Evolutionary conservation across 2,797 vertebrate genomes (phyloP).

Genomic region (Coregonus sp.): DNA sequence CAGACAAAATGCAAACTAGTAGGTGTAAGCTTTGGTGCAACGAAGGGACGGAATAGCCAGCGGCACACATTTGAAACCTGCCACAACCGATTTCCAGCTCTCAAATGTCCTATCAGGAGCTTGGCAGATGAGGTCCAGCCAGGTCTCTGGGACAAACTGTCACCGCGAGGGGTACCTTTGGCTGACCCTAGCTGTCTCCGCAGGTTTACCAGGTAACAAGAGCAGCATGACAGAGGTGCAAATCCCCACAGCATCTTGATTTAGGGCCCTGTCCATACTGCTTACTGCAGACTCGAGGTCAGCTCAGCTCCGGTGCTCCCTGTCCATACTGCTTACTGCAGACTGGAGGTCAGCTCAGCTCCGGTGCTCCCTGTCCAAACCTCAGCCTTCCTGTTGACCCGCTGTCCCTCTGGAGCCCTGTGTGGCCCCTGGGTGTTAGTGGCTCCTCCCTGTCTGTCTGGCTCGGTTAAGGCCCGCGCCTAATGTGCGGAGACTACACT

Average conservation of each 20-base stretch:
- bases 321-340: conserved; percentile 23
- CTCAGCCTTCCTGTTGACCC: conserved; percentile 4
- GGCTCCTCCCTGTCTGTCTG: conserved; percentile 16
- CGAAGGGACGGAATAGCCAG: too few relatives aligned
- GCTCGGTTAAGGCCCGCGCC: not conserved
- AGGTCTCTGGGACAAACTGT: conserved; percentile 8
- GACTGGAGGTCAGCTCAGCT: conserved; percentile 10
- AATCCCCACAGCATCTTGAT: conserved; percentile 27
- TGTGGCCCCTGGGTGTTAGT: not conserved
- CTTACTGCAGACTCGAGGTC: conserved; percentile 18
- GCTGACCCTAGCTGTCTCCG: not conserved
- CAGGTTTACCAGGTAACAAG: conserved; percentile 8
- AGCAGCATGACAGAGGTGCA: conserved; percentile 19
- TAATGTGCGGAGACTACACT: not conserved
- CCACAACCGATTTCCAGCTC: too few relatives aligned
- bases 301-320: not conserved
- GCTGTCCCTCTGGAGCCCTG: not conserved
- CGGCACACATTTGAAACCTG: too few relatives aligned
- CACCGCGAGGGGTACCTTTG: not conserved
- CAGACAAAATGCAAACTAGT: too few relatives aligned
- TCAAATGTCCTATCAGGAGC: too few relatives aligned
- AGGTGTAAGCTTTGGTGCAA: too few relatives aligned
- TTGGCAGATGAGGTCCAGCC: conserved; percentile 2
- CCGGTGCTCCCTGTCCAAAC: too few relatives aligned
- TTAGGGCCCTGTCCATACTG: conserved; percentile 21